These are phyloP conservation scores for Polydrusus pterygomalis DNA, from an alignment of 2,888 invertebrate species.

Conservation along the genomic window DNA sequence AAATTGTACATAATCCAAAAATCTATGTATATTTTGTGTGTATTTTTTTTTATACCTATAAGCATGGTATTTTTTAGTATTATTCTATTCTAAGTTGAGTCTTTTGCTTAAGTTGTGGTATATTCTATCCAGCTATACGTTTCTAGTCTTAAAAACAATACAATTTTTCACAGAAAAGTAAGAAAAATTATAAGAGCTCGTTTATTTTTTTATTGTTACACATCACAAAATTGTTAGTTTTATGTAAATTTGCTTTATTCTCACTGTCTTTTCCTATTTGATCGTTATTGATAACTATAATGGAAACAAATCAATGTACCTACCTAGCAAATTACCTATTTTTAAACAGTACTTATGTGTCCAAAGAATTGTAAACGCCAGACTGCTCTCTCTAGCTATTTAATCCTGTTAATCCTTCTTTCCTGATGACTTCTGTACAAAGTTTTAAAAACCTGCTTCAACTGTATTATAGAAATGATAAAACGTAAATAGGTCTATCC, in stretches of 20 bases:
- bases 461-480: slow-evolving; percentile 6
- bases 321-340: too few species aligned
- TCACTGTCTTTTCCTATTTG: too few species aligned
- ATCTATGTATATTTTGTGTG: slow-evolving; percentile 10
- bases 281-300: too few species aligned
- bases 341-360: too few species aligned
- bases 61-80: slow-evolving; percentile 1
- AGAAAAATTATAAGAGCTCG: too few species aligned
- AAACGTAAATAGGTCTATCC: neutral
- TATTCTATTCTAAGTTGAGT: slow-evolving; percentile 2
- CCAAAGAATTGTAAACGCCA: too few species aligned
- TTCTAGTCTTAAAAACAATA: slow-evolving; percentile 26
- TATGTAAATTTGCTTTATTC: too few species aligned
- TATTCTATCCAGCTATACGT: neutral
- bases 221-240: neutral
- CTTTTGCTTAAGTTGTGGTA: neutral
- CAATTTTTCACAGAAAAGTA: neutral
- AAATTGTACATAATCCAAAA: slow-evolving; percentile 10
- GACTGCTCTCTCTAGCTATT: too few species aligned
- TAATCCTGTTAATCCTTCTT: too few species aligned
- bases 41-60: slow-evolving; percentile 19
- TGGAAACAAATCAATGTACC: too few species aligned
- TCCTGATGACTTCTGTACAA: slow-evolving; percentile 14
- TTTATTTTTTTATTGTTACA: neutral
- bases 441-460: neutral